Base-by-base conservation (phyloP, 2,888 invertebrate genomes). In the Encarsia formosa region DNA sequence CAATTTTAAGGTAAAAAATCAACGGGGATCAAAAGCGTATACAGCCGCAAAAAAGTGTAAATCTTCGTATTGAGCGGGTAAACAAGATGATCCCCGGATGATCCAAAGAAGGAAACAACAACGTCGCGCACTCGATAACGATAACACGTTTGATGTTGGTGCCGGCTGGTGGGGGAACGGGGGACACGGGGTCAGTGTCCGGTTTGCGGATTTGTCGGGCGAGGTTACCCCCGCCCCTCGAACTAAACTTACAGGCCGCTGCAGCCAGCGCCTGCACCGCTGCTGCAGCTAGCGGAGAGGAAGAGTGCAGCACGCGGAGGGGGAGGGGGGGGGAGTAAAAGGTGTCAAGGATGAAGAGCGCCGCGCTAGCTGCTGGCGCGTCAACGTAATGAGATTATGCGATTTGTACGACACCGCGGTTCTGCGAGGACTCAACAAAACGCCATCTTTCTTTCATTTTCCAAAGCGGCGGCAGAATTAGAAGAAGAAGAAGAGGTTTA, bases 321-420 rank as follows among this genome's bases (percentile, higher is more conserved):
- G 44, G 38, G 46, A 31, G 51, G 50, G 56, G 29, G 41, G 49
- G 45, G 52, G 59, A 37, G 60, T 50, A 56, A 67, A 68, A 64
- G 64, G 60, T 69, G 68, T 69, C 68, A 69, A 71, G 69, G 70
- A 70, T 68, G 65, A 60, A 59, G 58, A 61, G 60, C 57, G 52
- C 59, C n/a, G n/a, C n/a, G n/a, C n/a, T n/a, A n/a, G n/a, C n/a
- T n/a, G n/a, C n/a, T n/a, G n/a, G n/a, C n/a, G n/a, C n/a, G 61
- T 59, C 58, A 62, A 62, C 63, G 59, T 61, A 63, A 61, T 61
- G 56, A 62, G 63, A 63, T 63, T 63, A 63, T 61, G 61, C 60
- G 60, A 61, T 57, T 54, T 56, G 52, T 52, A 54, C n/a, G 50
- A 34, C 52, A 45, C 47, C 47, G 56, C 40, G 56, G 45, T 5